Conservation (phyloP, 2,888 invertebrate genomes). For the Dryadula phaetusa region DNA sequence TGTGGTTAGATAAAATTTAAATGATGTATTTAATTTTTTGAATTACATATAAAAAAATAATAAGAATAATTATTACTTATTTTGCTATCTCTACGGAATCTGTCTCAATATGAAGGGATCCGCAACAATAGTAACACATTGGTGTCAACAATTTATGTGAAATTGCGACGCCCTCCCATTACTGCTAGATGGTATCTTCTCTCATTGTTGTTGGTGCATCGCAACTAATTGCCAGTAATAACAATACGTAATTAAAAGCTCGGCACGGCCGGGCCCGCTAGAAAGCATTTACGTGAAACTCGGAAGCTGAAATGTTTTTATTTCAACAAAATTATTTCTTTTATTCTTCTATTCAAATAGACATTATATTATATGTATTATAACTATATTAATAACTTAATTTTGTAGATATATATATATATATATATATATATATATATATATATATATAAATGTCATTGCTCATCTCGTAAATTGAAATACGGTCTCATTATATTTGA, state of each 20-base stretch:
- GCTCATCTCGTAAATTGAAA: no score
- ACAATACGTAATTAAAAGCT: conserved; percentile 43
- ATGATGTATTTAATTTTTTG: no score
- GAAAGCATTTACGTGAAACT: conserved; percentile 14
- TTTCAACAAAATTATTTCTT: background rate
- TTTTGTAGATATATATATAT: no score
- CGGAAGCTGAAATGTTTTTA: conserved; percentile 1
- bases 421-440: no score
- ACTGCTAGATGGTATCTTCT: conserved; percentile 55
- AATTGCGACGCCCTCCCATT: conserved; percentile 58
- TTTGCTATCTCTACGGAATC: conserved; percentile 48
- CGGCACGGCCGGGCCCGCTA: background rate
- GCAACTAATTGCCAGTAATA: conserved; percentile 36
- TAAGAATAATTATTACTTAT: conserved; percentile 18
- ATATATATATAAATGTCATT: no score
- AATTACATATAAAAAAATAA: no score
- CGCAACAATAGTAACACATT: conserved; percentile 62
- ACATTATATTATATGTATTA: no score
- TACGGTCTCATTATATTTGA: no score
- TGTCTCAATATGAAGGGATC: conserved; percentile 48
- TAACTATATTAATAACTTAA: no score
- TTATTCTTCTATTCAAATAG: background rate
- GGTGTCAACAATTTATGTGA: conserved; percentile 66
- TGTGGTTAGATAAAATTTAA: no score
- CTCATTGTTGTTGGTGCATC: conserved; percentile 51